Base-by-base conservation (phyloP, 2,797 vertebrate species). In the Cyprinella venusta region DNA sequence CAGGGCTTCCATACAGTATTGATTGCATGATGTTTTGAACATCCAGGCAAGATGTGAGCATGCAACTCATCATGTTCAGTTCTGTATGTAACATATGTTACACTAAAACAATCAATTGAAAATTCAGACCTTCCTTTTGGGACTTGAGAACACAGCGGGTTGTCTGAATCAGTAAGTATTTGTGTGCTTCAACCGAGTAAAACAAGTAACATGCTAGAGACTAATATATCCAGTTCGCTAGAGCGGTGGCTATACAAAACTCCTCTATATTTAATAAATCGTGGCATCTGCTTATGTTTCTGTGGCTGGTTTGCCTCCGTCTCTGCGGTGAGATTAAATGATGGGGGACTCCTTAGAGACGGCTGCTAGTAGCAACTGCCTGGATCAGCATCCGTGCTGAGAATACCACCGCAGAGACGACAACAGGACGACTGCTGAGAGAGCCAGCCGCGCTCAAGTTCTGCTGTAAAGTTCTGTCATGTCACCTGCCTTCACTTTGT, bases 271-370 rank as follows among this genome's bases (percentile, higher is more conserved):
- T 85, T 85, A 74, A 85, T 82, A 85, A 85, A 63, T 68, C 65
- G 80, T 76, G 79, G 79, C 86, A 86, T 81, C 81, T 87, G 83
- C 78, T 81, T 63, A 42, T 74, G 74, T 79, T 78, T 61, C 59
- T 54, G 63, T 45, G 54, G 50, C 79, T 79, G 33, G 38, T 81
- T 87, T 65, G 38, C n/a, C 42, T 63, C 16, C 12, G 42, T 76
- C 74, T 72, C 78, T 54, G 63, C 6, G 26, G 42, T 79, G 76
- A 75, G 75, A 84, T 84, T 85, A 80, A 82, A 83, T 72, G 64
- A 86, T 71, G 81, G 18, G 83, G 48, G 50, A 59, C 45, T 81
- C 69, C 72, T 42, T 15, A 24, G 87, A 86, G 84, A 87, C 52
- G 24, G 42, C 77, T 77, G 67, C 68, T 38, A 79, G 61, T 38